Percentiles rank a stretch among this genome's conserved stretches.
phyloP scores from a whole-genome alignment of 2,888 invertebrate species.

The Agapostemon virescens region DNA sequence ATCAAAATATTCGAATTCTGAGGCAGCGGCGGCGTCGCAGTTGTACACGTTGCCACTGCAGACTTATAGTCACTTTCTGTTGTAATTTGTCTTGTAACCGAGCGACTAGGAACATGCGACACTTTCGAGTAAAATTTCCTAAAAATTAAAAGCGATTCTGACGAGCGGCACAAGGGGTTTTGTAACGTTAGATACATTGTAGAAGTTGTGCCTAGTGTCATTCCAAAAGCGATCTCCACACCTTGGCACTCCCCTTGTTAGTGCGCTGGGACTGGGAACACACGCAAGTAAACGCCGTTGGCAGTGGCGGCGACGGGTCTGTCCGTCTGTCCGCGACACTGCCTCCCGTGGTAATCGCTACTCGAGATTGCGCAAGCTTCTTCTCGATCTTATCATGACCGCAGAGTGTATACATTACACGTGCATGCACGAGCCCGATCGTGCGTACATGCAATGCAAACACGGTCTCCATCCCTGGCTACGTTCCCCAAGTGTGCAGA shows the following conservation, averaged over 20 bases:
- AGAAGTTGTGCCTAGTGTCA: background rate
- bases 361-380: slow-evolving; percentile 68
- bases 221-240: slow-evolving; percentile 4
- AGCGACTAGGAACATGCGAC: background rate
- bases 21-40: background rate
- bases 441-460: slow-evolving; percentile 11
- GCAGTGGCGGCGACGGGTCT: slow-evolving; percentile 56
- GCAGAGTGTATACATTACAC: slow-evolving; percentile 46
- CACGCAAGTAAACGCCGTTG: slow-evolving; percentile 29
- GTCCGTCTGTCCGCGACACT: slow-evolving; percentile 52
- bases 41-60: background rate
- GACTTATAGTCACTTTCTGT: background rate
- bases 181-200: background rate
- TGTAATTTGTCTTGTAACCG: background rate
- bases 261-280: background rate
- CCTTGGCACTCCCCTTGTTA: slow-evolving; percentile 15
- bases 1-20: background rate
- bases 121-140: background rate
- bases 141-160: background rate
- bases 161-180: background rate
- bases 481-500: slow-evolving; percentile 7
- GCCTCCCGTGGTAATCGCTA: slow-evolving; percentile 63
- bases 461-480: background rate
- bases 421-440: slow-evolving; percentile 13
- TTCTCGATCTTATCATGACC: slow-evolving; percentile 66